phyloP scores from a whole-genome alignment of 2,888 invertebrate genomes.

The Zelleria hepariella region DNA sequence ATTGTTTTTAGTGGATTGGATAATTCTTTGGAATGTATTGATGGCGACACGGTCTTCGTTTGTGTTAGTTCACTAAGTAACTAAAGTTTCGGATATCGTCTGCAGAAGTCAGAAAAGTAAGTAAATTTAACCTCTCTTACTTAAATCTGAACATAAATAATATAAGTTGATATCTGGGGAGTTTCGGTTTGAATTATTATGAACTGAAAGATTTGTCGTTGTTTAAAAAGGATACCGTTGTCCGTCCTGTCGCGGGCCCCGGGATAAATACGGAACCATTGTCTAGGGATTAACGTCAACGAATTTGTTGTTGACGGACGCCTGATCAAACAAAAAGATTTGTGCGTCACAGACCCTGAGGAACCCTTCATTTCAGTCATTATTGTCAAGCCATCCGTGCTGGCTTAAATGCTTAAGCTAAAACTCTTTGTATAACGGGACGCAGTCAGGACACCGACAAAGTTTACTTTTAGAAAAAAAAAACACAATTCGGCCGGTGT shows the following conservation, averaged over 20 bases:
- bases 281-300: slow-evolving; percentile 69
- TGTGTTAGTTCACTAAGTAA: too few species aligned
- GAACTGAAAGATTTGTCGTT: slow-evolving; percentile 40
- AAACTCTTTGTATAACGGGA: slow-evolving; percentile 31
- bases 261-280: slow-evolving; percentile 57
- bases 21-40: slow-evolving; percentile 11
- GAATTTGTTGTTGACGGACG: slow-evolving; percentile 68
- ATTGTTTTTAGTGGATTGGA: slow-evolving; percentile 26
- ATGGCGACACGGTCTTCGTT: background rate
- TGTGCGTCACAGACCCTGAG: slow-evolving; percentile 38
- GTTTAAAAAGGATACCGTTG: slow-evolving; percentile 46
- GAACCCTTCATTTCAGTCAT: slow-evolving; percentile 48
- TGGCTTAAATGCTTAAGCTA: slow-evolving; percentile 44
- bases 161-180: slow-evolving; percentile 37
- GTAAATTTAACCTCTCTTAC: too few species aligned
- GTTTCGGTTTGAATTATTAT: slow-evolving; percentile 47
- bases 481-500: slow-evolving; percentile 17
- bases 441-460: background rate
- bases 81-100: too few species aligned
- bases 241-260: slow-evolving; percentile 37
- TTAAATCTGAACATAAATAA: too few species aligned
- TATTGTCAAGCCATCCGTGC: slow-evolving; percentile 37
- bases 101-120: too few species aligned
- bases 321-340: slow-evolving; percentile 68
- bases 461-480: background rate